These are phyloP conservation scores for Temnothorax nylanderi DNA, from an alignment of 1,140 invertebrate genomes.

Conservation along the genomic window DNA sequence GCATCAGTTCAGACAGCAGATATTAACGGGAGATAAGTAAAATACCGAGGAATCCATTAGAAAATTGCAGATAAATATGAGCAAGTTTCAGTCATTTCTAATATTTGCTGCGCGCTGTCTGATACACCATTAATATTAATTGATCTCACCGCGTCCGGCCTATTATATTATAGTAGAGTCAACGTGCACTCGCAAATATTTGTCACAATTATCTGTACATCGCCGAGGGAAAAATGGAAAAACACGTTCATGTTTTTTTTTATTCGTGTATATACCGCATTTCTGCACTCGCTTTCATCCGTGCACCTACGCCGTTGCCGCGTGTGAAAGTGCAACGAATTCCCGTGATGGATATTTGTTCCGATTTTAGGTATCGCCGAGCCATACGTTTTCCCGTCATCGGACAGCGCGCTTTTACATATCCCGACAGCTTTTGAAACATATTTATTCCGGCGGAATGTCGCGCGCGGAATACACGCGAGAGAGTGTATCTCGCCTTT, in stretches of 20 bases:
- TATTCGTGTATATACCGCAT: neutral
- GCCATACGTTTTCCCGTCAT: slow-evolving; percentile 45
- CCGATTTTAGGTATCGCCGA: slow-evolving; percentile 50
- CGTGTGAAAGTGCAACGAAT: slow-evolving; percentile 47
- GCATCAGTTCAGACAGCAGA: neutral
- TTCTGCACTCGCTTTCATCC: slow-evolving; percentile 38
- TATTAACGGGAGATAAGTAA: neutral
- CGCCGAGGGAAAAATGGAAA: slow-evolving; percentile 12
- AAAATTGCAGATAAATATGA: slow-evolving; percentile 28
- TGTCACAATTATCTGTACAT: slow-evolving; percentile 27
- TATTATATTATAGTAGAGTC: slow-evolving; percentile 9
- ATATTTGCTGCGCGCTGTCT: neutral
- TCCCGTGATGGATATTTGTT: slow-evolving; percentile 55
- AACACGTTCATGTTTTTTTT: neutral
- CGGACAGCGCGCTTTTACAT: slow-evolving; percentile 47
- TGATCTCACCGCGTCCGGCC: neutral
- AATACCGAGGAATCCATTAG: neutral
- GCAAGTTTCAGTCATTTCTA: slow-evolving; percentile 1
- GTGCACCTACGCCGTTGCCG: neutral
- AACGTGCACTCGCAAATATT: slow-evolving; percentile 11
- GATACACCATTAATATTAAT: slow-evolving; percentile 43
- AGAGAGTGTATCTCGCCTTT: slow-evolving; percentile 10
- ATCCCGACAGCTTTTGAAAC: slow-evolving; percentile 49
- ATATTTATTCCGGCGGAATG: slow-evolving; percentile 28
- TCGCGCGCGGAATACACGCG: neutral